These are phyloP conservation scores for Micronisus gabar DNA, from an alignment of 2,113 vertebrate genomes.

Conservation along the genomic window DNA sequence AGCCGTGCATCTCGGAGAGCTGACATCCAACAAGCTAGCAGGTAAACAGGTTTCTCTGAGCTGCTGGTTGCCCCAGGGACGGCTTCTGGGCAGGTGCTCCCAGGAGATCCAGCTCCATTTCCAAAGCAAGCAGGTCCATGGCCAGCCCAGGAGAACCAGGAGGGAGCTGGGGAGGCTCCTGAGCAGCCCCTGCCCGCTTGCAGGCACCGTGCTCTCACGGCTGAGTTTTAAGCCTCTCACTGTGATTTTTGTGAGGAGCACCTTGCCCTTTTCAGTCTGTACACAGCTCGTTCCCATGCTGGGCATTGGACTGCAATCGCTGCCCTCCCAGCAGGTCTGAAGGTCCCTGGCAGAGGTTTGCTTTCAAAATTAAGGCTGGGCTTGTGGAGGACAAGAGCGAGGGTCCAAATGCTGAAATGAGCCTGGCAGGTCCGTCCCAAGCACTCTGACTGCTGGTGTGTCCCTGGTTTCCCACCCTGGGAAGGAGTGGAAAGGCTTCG, in stretches of 20 bases:
- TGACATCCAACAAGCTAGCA: not conserved
- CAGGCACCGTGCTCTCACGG: rapidly evolving
- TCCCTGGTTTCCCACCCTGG: not conserved
- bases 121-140: not conserved
- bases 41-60: not conserved
- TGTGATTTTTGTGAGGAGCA: not conserved
- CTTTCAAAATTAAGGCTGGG: not conserved
- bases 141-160: not conserved
- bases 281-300: not conserved
- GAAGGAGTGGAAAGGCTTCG: not conserved
- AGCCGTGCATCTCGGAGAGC: not conserved
- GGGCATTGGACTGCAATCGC: rapidly evolving
- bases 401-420: not conserved
- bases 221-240: not conserved
- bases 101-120: not conserved
- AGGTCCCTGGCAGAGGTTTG: not conserved
- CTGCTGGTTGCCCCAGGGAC: rapidly evolving
- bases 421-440: too few species aligned
- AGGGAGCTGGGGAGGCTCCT: not conserved
- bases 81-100: not conserved
- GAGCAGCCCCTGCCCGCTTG: not conserved
- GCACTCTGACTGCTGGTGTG: rapidly evolving
- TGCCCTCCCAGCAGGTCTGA: not conserved
- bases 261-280: not conserved
- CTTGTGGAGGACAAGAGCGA: not conserved